A percentile compares a stretch with the other conserved stretches of the same genome.
These are phyloP conservation scores for Meandrusa payeni DNA, from an alignment of 2,888 invertebrate species.

Conservation along the genomic window DNA sequence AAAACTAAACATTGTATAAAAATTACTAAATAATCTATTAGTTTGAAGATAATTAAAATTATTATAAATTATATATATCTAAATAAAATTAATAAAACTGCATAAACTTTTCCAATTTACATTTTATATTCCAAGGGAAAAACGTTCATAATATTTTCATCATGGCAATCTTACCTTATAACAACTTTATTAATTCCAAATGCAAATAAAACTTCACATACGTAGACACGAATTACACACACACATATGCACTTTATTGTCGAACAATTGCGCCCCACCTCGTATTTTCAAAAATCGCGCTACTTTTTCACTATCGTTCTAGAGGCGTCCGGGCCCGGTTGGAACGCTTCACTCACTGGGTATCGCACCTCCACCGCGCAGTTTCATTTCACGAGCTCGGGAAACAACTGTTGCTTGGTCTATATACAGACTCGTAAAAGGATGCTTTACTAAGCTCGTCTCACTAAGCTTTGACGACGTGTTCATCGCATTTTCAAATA, in stretches of 20 bases:
- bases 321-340: slow-evolving; percentile 50
- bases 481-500: slow-evolving; percentile 6
- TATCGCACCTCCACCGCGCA: slow-evolving; percentile 40
- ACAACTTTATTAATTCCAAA: neutral
- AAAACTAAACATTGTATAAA: too few relatives aligned
- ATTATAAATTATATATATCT: too few relatives aligned
- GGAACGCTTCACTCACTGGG: slow-evolving; percentile 55
- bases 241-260: neutral
- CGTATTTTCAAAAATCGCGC: slow-evolving; percentile 14
- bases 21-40: too few relatives aligned
- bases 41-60: too few relatives aligned
- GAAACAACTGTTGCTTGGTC: slow-evolving; percentile 23
- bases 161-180: slow-evolving; percentile 1
- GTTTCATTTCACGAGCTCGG: slow-evolving; percentile 31
- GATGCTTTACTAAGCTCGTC: slow-evolving; percentile 14
- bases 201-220: neutral
- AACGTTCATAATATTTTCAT: too few relatives aligned
- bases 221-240: slow-evolving; percentile 3
- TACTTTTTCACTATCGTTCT: neutral
- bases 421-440: slow-evolving; percentile 14
- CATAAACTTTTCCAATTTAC: too few relatives aligned
- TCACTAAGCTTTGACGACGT: slow-evolving; percentile 7
- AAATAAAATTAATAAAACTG: too few relatives aligned
- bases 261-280: neutral
- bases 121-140: too few relatives aligned